phyloP scores from a whole-genome alignment of 2,113 vertebrate species.

The Nerophis lumbriciformis region DNA sequence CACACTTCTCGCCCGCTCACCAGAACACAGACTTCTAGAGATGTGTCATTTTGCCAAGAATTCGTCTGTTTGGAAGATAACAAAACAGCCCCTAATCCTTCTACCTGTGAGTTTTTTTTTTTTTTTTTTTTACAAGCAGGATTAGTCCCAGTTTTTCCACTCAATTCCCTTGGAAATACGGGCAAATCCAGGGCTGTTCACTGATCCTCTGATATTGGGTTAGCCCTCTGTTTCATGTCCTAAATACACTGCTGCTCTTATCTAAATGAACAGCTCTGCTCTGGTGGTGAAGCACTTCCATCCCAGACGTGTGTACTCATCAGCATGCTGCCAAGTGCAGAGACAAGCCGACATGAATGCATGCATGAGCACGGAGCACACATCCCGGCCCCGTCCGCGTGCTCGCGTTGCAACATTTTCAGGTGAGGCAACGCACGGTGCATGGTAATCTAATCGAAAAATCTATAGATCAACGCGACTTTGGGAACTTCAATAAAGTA shows the following conservation, averaged over 20 bases:
- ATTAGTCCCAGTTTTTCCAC: constrained; percentile 56
- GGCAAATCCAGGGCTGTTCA: constrained; percentile 39
- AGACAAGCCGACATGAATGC: constrained; percentile 15
- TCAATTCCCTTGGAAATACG: constrained; percentile 47
- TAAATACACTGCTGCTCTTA: constrained; percentile 59
- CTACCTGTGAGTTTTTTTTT: constrained; percentile 57
- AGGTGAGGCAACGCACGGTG: background rate
- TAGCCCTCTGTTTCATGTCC: constrained; percentile 53
- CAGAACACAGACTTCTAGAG: constrained; percentile 11
- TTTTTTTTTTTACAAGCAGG: constrained; percentile 54
- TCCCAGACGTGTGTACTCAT: constrained; percentile 3
- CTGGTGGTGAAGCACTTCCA: constrained; percentile 24
- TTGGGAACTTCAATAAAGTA: constrained; percentile 27
- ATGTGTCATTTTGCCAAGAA: constrained; percentile 24
- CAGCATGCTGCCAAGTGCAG: constrained; percentile 24
- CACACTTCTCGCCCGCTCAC: constrained; percentile 21
- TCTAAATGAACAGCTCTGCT: constrained; percentile 67
- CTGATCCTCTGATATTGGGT: constrained; percentile 41
- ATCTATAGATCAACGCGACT: constrained; percentile 20
- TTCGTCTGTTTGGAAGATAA: constrained; percentile 46
- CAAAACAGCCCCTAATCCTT: constrained; percentile 57
- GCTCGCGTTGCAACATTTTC: background rate
- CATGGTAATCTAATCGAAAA: constrained; percentile 19
- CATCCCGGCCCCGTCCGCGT: constrained; percentile 1
- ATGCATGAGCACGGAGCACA: background rate